Conservation (phyloP, 2,888 invertebrate species). For the Napeogenes sylphis region DNA sequence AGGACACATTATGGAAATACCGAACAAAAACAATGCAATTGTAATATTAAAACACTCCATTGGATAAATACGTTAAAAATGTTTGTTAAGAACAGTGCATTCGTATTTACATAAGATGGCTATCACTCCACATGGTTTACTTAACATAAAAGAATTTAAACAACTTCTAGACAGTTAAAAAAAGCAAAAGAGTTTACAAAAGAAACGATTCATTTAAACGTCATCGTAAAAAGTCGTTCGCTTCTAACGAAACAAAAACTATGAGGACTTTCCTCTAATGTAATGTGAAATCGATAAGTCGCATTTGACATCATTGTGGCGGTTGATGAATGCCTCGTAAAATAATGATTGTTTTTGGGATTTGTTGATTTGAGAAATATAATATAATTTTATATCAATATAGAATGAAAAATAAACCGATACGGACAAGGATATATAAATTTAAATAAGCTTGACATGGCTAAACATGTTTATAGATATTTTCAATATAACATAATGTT, state of each 20-base stretch:
- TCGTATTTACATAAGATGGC: slow-evolving; percentile 3
- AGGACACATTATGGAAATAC: too few species aligned
- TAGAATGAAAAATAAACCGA: too few species aligned
- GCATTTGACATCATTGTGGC: slow-evolving; percentile 16
- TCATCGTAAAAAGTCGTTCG: slow-evolving; percentile 27
- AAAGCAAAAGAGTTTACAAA: slow-evolving; percentile 11
- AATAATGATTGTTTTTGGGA: background rate
- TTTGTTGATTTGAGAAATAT: background rate
- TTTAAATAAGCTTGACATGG: too few species aligned
- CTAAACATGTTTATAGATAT: too few species aligned
- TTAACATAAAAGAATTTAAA: slow-evolving; percentile 2
- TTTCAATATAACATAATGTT: too few species aligned
- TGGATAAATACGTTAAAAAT: background rate
- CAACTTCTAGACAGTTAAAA: slow-evolving; percentile 3
- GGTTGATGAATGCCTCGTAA: slow-evolving; percentile 26
- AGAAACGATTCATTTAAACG: slow-evolving; percentile 25
- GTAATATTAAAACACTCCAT: background rate
- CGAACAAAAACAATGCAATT: background rate
- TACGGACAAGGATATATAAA: too few species aligned
- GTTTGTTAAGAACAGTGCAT: slow-evolving; percentile 1
- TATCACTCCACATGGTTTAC: slow-evolving; percentile 6
- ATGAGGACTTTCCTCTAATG: slow-evolving; percentile 42
- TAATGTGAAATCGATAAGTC: slow-evolving; percentile 62
- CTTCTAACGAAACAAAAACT: slow-evolving; percentile 29
- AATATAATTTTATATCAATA: background rate